phyloP scores from a whole-genome alignment of 2,113 vertebrate genomes.

The Opisthocomus hoazin region DNA sequence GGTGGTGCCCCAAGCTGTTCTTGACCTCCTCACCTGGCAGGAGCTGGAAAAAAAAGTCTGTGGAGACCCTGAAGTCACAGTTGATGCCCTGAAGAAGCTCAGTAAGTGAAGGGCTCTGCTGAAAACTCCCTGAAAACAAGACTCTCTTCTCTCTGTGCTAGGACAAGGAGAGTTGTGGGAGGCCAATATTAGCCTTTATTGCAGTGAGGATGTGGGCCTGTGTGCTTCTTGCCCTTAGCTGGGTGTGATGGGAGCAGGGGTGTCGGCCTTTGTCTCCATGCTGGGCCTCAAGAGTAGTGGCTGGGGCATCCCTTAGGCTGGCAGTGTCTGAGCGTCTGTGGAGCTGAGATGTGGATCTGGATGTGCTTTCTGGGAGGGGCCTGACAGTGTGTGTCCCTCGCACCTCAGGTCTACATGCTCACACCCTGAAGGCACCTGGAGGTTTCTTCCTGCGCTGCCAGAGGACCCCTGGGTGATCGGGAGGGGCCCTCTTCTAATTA shows the following conservation, averaged over 20 bases:
- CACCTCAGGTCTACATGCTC: background rate
- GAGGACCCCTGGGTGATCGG: background rate
- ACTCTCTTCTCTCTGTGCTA: background rate
- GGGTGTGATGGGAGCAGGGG: background rate
- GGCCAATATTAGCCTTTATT: background rate
- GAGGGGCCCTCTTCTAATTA: background rate
- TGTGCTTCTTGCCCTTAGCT: background rate
- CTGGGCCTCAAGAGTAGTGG: background rate
- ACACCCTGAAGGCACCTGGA: background rate
- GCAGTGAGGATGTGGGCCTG: background rate
- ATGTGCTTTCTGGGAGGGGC: background rate
- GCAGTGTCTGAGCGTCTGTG: background rate
- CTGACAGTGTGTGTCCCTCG: rapidly evolving
- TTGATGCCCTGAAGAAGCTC: slow-evolving; percentile 92
- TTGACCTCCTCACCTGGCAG: slow-evolving; percentile 96
- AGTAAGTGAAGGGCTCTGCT: slow-evolving; percentile 66
- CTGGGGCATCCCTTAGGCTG: background rate
- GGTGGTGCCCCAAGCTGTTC: slow-evolving; percentile 94
- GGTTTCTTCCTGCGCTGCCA: background rate
- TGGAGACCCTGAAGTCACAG: slow-evolving; percentile 94
- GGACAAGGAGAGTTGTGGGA: background rate
- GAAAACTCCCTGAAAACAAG: background rate
- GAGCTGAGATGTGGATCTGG: background rate
- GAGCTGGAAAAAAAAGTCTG: slow-evolving; percentile 97
- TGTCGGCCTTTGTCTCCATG: background rate